Evolutionary conservation across 2,797 vertebrate species (phyloP).

Genomic region (Acrossocheilus fasciatus): DNA sequence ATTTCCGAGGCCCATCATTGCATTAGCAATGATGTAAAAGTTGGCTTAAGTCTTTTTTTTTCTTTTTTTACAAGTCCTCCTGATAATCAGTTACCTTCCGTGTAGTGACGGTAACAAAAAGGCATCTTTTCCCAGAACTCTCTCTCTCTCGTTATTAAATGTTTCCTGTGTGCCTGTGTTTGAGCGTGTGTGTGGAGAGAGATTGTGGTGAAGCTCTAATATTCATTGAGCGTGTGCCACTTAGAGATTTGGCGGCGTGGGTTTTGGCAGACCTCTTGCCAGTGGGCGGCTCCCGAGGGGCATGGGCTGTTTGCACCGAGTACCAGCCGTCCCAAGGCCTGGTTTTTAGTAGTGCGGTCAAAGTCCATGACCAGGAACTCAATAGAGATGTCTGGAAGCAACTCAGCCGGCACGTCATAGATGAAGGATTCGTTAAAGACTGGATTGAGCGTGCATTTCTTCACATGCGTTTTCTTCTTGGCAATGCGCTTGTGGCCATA

Average conservation of each 20-base stretch:
- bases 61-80: conserved; percentile 28
- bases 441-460: conserved; percentile 95
- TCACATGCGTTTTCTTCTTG: conserved; percentile 98
- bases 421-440: conserved; percentile 98
- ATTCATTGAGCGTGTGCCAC: conserved; percentile 94
- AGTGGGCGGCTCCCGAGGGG: conserved; percentile 84
- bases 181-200: conserved; percentile 41
- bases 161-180: conserved; percentile 39
- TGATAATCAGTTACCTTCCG: conserved; percentile 46
- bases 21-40: conserved; percentile 35
- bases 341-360: conserved; percentile 95
- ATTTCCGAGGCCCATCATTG: conserved; percentile 46
- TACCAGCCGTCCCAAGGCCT: conserved; percentile 90
- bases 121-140: conserved; percentile 39
- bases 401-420: conserved; percentile 91
- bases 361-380: conserved; percentile 97
- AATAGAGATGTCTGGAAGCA: conserved; percentile 91
- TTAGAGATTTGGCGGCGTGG: conserved; percentile 89
- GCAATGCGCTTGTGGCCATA: conserved; percentile 94
- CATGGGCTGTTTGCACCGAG: conserved; percentile 87
- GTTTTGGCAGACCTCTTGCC: conserved; percentile 90
- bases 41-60: conserved; percentile 31
- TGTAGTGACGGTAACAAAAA: conserved; percentile 30
- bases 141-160: conserved; percentile 23
- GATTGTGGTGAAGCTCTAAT: conserved; percentile 71